Evolutionary conservation across 2,888 invertebrate species (phyloP), one percentile per base, ranked within the genome.

Genomic region (Chymomyza amoena): DNA sequence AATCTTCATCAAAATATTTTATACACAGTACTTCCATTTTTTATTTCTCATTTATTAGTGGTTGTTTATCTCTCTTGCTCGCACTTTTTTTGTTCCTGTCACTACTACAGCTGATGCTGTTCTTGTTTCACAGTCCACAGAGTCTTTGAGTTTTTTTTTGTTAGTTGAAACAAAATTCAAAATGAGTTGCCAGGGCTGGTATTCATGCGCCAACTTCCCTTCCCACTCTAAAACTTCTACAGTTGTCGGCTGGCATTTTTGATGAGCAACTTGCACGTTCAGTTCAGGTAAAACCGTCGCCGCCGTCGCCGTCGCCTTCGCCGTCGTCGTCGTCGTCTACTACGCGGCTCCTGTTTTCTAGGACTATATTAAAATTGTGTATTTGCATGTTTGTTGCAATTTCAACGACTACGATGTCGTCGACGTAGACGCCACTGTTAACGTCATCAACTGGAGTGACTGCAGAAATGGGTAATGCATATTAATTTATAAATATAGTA

Each of bases 331-430:
- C 18, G 28, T 15, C 54, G 13, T 7, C 57, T 45, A 28, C 18
- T 4, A 28, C 15, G n/a, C 28, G 32, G 61, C 65, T 71, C 61
- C 67, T 73, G 62, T 61, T 68, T 70, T 78, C 62, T 54, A 64
- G 68, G 75, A 84, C 81, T 74, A 81, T 84, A 84, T 84, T 84
- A 84, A 88, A 84, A 84, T 88, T 84, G 80, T 88, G 80, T 84
- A 84, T 84, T 84, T 84, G 84, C 84, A 84, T 84, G 84, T 88
- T 84, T 86, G 84, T 78, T 88, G 82, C 79, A 86, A 88, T 88
- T 84, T 81, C 70, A 78, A 73, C 70, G 70, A 68, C 32, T 9
- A 15, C 15, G 59, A 68, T 71, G 70, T 83, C 74, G 70, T 76
- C 77, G 70, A 59, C 84, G 72, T 76, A 59, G 52, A 62, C 63